phyloP scores from a whole-genome alignment of 2,113 vertebrate genomes.

The Gymnorhina tibicen region DNA sequence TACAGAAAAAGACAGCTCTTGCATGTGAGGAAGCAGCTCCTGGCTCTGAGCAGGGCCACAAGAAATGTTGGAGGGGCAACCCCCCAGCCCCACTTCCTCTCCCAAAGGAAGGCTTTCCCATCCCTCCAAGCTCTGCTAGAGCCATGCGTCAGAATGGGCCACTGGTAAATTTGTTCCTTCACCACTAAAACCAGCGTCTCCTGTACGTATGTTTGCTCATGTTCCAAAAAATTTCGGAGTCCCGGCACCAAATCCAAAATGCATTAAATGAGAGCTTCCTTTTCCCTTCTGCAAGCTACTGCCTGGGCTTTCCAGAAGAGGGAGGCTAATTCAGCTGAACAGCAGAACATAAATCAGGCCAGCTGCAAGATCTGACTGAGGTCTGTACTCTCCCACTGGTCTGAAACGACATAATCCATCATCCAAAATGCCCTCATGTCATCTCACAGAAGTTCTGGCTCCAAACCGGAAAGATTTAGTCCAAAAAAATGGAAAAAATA shows the following conservation, averaged over 20 bases:
- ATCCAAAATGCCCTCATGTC: conserved; percentile 18
- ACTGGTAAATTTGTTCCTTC: background rate
- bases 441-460: conserved; percentile 14
- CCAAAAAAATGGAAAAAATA: background rate
- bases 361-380: conserved; percentile 8
- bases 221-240: background rate
- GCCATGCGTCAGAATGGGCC: background rate
- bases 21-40: background rate
- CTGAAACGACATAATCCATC: conserved; percentile 29
- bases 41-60: background rate
- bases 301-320: conserved; percentile 10
- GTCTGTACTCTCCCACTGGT: conserved; percentile 9
- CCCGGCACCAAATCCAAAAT: background rate
- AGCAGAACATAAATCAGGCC: conserved; percentile 28
- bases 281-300: background rate
- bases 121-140: background rate
- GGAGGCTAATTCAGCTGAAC: background rate
- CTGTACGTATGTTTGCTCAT: accelerated
- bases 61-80: background rate
- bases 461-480: background rate
- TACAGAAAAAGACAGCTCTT: background rate
- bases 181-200: background rate
- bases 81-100: no score
- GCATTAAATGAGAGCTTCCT: background rate
- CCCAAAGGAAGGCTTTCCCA: background rate